phyloP scores from a whole-genome alignment of 2,113 vertebrate species.

The Anser brachyrhynchus region DNA sequence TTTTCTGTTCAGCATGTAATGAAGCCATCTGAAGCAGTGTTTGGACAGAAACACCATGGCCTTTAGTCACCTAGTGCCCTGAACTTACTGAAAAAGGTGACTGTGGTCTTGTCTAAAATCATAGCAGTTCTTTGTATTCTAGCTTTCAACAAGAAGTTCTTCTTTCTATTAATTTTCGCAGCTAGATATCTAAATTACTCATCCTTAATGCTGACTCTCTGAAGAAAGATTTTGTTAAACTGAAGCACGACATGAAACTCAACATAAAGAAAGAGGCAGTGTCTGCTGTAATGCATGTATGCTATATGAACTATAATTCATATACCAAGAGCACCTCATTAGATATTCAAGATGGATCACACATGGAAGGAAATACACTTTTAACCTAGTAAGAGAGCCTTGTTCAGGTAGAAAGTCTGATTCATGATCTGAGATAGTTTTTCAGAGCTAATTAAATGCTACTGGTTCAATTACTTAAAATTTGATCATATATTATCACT shows the following conservation, averaged over 20 bases:
- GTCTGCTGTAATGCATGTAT: not conserved
- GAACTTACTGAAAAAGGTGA: not conserved
- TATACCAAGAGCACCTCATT: slow-evolving; percentile 24
- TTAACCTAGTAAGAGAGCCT: slow-evolving; percentile 24
- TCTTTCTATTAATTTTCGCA: not conserved
- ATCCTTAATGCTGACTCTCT: not conserved
- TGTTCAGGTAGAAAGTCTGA: slow-evolving; percentile 39
- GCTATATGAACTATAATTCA: not conserved
- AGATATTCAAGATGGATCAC: slow-evolving; percentile 59
- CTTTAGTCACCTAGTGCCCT: not conserved
- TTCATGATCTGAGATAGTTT: slow-evolving; percentile 54
- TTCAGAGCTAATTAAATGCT: slow-evolving; percentile 70
- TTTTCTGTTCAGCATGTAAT: not conserved
- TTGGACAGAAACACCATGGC: not conserved
- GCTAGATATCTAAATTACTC: not conserved
- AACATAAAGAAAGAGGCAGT: not conserved
- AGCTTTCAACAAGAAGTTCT: not conserved
- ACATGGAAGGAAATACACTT: slow-evolving; percentile 46
- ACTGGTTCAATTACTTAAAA: slow-evolving; percentile 66
- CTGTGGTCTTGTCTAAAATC: not conserved
- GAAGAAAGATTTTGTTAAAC: not conserved
- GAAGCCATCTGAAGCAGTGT: not conserved
- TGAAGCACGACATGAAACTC: not conserved
- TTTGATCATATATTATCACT: slow-evolving; percentile 49
- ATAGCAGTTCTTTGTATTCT: not conserved